A percentile compares a stretch with the other conserved stretches of the same genome.
phyloP scores from a whole-genome alignment of 2,113 vertebrate species.

The Melanocharis versteri region DNA sequence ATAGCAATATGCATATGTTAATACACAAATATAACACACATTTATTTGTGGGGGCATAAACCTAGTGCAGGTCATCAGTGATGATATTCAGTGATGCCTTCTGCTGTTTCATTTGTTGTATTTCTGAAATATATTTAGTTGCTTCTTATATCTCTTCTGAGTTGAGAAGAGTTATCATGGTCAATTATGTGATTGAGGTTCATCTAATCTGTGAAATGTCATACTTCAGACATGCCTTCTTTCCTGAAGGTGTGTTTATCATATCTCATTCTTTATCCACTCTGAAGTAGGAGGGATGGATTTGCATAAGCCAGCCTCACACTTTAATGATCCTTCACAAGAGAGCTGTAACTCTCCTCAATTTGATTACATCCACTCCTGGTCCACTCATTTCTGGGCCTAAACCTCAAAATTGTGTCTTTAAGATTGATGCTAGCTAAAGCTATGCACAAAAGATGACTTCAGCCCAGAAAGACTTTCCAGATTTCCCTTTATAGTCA shows the following conservation, averaged over 20 bases:
- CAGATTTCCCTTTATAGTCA: background rate
- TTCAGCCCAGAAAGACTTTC: background rate
- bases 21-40: background rate
- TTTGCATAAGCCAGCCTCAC: background rate
- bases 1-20: background rate
- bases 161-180: background rate
- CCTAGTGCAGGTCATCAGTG: background rate
- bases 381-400: background rate
- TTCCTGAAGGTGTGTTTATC: background rate
- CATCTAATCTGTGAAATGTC: background rate
- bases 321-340: background rate
- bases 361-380: fast-evolving
- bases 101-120: background rate
- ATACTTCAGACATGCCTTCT: background rate
- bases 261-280: fast-evolving
- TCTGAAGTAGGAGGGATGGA: background rate
- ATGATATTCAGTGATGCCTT: background rate
- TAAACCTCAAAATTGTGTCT: background rate
- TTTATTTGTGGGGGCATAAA: background rate
- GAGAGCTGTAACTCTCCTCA: background rate
- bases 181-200: background rate
- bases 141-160: background rate
- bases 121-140: background rate
- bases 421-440: background rate
- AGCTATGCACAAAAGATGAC: background rate